Evolutionary conservation across 2,113 vertebrate genomes (phyloP), one percentile per base, ranked within the genome.

Genomic region (Bufo bufo): DNA sequence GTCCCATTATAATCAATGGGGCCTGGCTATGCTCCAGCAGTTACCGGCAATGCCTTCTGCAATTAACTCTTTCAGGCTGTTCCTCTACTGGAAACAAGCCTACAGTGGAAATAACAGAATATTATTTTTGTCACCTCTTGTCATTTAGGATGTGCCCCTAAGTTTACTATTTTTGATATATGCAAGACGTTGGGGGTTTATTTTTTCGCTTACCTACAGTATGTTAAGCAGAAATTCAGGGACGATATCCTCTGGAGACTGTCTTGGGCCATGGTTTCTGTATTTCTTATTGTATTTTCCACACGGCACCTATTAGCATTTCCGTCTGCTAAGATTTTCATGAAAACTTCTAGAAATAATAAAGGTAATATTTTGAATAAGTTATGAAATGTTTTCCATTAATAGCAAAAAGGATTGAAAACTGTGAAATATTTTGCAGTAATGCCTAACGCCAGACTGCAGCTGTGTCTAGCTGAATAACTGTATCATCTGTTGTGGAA

Each of bases 391-490:
- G 85, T 58, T 80, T 86, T 56, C 85, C 50, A 80, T 81, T 87
- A 87, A 87, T 33, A 79, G 52, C 54, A 17, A 77, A 20, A 81
- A 43, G 63, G 69, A 78, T 88, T 88, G 69, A 58, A 88, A 33
- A 77, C 69, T 77, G 54, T 33, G 47, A 75, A 88, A 88, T 83
- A 50, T 77, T 88, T 65, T 88, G n/a, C 54, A 45, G 82, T 66
- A 84, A 78, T 84, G 47, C 43, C 58, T 61, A 58, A 63, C 58
- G 45, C 59, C 52, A 69, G 43, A 54, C 52, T 56, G 49, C 87
- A 88, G 81, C 87, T 88, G 87, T 54, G 87, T 58, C 87, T 84
- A 3, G 47, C 59, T 58, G 61, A 52, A 75, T 56, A 88, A 17
- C 80, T 83, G 52, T 74, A 82, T 82, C 54, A 84, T 47, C 71